These are phyloP conservation scores for Deroplatys truncata DNA, from an alignment of 2,888 invertebrate species.

Conservation along the genomic window DNA sequence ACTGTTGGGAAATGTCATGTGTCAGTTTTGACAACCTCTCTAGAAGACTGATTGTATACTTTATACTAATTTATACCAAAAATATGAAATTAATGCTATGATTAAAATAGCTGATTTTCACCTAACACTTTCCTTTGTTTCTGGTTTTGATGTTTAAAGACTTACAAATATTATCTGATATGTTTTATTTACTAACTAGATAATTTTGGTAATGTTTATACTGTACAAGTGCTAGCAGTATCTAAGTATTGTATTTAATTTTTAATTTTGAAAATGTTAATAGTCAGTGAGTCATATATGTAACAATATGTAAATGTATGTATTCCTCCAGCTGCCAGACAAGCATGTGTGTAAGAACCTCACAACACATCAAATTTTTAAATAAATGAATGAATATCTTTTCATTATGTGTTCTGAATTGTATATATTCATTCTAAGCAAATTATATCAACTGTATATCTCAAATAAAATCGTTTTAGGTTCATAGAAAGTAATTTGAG, in stretches of 20 bases:
- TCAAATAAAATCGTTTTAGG: too few species aligned
- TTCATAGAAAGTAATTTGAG: background rate
- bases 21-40: conserved; percentile 14
- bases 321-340: background rate
- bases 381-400: background rate
- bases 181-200: background rate
- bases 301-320: background rate
- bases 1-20: conserved; percentile 11
- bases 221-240: background rate
- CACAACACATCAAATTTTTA: background rate
- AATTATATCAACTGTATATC: background rate
- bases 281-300: background rate
- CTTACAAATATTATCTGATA: background rate
- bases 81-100: background rate
- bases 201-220: background rate
- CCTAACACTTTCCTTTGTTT: background rate
- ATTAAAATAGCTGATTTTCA: background rate
- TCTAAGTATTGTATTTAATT: background rate
- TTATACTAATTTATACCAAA: conserved; percentile 4
- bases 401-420: background rate
- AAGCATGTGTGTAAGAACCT: background rate
- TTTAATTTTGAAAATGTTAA: background rate
- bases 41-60: conserved; percentile 21
- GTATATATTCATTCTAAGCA: background rate
- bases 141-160: background rate